Evolutionary conservation across 2,113 vertebrate genomes (phyloP).

Genomic region (Rhinolophus ferrumequinum): DNA sequence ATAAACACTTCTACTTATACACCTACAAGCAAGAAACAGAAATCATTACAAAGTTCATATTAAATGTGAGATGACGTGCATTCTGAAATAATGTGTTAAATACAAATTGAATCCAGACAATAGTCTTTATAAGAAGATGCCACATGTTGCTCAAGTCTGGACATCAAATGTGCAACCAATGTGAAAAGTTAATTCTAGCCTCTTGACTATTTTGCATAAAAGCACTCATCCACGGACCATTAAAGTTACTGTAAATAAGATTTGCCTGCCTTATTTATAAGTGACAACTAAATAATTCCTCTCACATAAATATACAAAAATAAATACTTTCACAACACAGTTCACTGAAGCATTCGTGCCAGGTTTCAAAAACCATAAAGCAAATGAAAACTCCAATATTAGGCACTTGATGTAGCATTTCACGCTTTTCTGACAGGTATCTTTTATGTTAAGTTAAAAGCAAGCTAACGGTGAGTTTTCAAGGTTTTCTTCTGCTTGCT

Average conservation of each 20-base stretch:
- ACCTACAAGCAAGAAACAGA: constrained; percentile 78
- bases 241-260: constrained; percentile 88
- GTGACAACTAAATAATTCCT: constrained; percentile 86
- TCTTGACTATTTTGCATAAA: constrained; percentile 87
- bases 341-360: constrained; percentile 82
- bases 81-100: constrained; percentile 74
- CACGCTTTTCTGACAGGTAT: constrained; percentile 84
- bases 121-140: constrained; percentile 81
- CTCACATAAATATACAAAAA: constrained; percentile 82
- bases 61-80: constrained; percentile 62
- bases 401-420: constrained; percentile 83
- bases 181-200: constrained; percentile 89
- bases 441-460: constrained; percentile 86
- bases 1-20: neutral
- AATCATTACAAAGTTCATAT: constrained; percentile 68
- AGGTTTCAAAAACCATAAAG: constrained; percentile 82
- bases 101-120: constrained; percentile 76
- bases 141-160: constrained; percentile 80
- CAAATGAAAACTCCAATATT: constrained; percentile 85
- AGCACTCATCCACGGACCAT: constrained; percentile 88
- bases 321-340: constrained; percentile 85
- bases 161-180: constrained; percentile 87
- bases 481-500: constrained; percentile 65
- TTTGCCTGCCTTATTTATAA: constrained; percentile 86
- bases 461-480: constrained; percentile 81